A percentile compares a stretch with the other conserved stretches of the same genome.
Evolutionary conservation across 2,113 vertebrate genomes (phyloP).

Genomic region (Rissa tridactyla): DNA sequence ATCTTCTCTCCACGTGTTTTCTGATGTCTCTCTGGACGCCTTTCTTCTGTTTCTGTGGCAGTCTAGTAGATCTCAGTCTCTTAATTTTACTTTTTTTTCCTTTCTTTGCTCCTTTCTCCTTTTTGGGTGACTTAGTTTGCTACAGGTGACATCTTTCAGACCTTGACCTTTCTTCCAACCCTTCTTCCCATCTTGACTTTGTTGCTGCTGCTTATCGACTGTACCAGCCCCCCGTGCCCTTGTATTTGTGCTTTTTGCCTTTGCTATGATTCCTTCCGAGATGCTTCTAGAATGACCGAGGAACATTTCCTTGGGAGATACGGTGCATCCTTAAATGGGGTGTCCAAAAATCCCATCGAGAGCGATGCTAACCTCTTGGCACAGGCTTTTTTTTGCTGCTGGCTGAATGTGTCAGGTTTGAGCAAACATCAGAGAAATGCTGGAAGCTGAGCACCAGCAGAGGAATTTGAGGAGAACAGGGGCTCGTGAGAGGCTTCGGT

Average conservation of each 20-base stretch:
- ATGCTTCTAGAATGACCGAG: rapidly evolving
- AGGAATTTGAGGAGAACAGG: background rate
- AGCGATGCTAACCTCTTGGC: background rate
- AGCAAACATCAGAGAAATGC: background rate
- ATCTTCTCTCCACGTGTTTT: background rate
- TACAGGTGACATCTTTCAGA: background rate
- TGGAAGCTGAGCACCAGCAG: background rate
- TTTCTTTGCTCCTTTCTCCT: background rate
- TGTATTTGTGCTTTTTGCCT: background rate
- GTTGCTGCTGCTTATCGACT: background rate
- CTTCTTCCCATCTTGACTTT: background rate
- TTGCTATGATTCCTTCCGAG: background rate
- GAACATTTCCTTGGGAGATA: background rate
- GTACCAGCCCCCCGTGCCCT: background rate
- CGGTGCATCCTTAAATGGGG: background rate
- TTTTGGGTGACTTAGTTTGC: background rate
- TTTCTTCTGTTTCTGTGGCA: background rate
- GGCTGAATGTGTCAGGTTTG: background rate
- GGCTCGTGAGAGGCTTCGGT: rapidly evolving
- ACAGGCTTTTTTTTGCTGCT: background rate
- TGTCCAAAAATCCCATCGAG: background rate
- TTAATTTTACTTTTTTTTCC: background rate
- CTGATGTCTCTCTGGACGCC: background rate
- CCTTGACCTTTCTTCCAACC: background rate
- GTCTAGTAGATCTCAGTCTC: background rate